phyloP scores from a whole-genome alignment of 2,113 vertebrate species.

The Sander lucioperca region DNA sequence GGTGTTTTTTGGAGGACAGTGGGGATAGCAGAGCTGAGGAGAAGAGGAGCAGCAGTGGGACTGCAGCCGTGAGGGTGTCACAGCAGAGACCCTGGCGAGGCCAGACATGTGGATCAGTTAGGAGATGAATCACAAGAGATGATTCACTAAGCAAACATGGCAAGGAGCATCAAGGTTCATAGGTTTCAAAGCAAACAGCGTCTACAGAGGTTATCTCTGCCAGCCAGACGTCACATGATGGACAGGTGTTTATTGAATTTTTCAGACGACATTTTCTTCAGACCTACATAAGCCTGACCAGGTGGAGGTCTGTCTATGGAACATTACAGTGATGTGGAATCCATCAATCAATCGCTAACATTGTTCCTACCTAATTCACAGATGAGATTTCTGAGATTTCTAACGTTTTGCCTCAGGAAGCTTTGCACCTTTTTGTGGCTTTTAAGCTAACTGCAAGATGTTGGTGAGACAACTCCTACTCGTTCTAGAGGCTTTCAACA shows the following conservation, averaged over 20 bases:
- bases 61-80: constrained; percentile 1
- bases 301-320: neutral
- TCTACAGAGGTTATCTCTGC: constrained; percentile 19
- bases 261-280: constrained; percentile 18
- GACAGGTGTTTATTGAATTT: constrained; percentile 3
- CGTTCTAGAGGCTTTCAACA: no score
- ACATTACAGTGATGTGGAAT: neutral
- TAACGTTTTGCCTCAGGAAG: neutral
- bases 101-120: neutral
- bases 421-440: neutral
- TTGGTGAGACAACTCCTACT: neutral
- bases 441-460: neutral
- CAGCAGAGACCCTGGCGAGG: constrained; percentile 8
- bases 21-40: neutral
- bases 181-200: constrained; percentile 8
- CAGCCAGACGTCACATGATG: neutral
- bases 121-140: constrained; percentile 5
- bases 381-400: neutral
- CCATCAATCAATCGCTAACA: neutral
- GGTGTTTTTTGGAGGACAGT: no score
- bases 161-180: constrained; percentile 6
- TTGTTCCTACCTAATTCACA: neutral
- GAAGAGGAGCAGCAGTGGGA: constrained; percentile 19
- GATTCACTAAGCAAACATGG: constrained; percentile 27
- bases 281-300: neutral